A percentile compares a stretch with the other conserved stretches of the same genome.
Evolutionary conservation across 2,113 vertebrate species (phyloP).

Genomic region (Arenaria interpres): DNA sequence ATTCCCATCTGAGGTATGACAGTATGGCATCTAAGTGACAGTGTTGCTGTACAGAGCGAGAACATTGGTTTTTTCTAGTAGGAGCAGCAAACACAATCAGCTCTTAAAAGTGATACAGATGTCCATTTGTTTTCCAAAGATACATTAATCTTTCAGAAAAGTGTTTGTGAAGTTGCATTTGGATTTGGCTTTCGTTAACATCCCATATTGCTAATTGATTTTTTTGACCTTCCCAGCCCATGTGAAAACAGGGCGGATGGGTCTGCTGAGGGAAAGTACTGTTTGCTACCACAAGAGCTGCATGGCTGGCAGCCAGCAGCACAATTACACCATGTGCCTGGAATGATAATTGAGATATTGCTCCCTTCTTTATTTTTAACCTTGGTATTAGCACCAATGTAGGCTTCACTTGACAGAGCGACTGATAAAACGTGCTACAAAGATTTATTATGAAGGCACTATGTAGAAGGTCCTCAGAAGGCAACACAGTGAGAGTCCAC

Average conservation of each 20-base stretch:
- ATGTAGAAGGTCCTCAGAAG: neutral
- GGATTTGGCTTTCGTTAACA: neutral
- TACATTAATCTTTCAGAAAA: conserved; percentile 13
- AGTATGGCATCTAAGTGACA: neutral
- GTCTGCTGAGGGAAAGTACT: neutral
- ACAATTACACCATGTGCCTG: conserved; percentile 39
- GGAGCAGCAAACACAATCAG: neutral
- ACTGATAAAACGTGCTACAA: neutral
- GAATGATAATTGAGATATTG: conserved; percentile 51
- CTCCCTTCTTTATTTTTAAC: conserved; percentile 18
- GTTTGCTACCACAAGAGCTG: conserved; percentile 4
- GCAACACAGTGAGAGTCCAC: neutral
- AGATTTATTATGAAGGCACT: neutral
- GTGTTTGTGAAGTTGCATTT: conserved; percentile 33
- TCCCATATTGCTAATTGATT: conserved; percentile 47
- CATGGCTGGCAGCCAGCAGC: conserved; percentile 35
- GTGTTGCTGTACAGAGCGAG: neutral
- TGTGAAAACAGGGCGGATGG: neutral
- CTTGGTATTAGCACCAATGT: neutral
- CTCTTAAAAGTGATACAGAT: neutral
- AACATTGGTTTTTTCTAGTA: neutral
- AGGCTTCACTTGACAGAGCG: neutral
- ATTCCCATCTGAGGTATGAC: rapidly evolving
- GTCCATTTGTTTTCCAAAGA: neutral
- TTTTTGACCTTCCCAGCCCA: conserved; percentile 46